Evolutionary conservation across 2,888 invertebrate species (phyloP), one percentile per base, ranked within the genome.

Genomic region (Aphodius granarius): DNA sequence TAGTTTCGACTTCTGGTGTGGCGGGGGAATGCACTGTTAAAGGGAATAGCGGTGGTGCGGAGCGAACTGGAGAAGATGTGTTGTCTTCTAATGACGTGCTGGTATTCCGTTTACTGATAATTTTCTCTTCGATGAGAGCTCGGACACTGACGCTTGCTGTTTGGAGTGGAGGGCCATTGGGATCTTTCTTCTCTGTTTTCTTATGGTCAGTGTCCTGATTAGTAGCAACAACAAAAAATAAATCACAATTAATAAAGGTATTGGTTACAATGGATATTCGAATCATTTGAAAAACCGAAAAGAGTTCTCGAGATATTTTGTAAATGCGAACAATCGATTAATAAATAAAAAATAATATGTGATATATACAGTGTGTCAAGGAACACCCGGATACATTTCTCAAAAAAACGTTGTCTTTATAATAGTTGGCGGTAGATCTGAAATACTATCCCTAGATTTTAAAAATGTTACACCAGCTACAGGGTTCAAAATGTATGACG

Each of bases 131-230:
- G 81, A 97, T 97, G 68, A 97, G 90, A 9, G 97, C 96, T 77
- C 97, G 89, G 5, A 97, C 96, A 76, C 95, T 96, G 78, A 96
- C 94, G 80, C 96, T 96, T 5, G 96, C 96, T n/a, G 97, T 97
- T 89, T 96, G 96, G 78, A 97, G 87, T 0, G 96, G 96, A 4
- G 96, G 95, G 4, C 94, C 95, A 17, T 90, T 90, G 1, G 93
- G 89, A 85, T 96, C 95, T 83, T 95, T 95, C 86, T 95, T 96
- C 81, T 96, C 95, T 82, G 91, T 89, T 86, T 96, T 96, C 86
- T 95, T 96, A 80, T 91, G 93, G 82, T 96, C 96, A 0, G 95
- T 92, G 85, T 96, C 95, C 93, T 94, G 83, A 62, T 84, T 84
- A 78, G 64, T 9, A 72, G 16, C 2, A 22, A 43, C n/a, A 17